A percentile compares a stretch with the other conserved stretches of the same genome.
Evolutionary conservation across 2,113 vertebrate genomes (phyloP).

Genomic region (Microcebus lehilahytsara): DNA sequence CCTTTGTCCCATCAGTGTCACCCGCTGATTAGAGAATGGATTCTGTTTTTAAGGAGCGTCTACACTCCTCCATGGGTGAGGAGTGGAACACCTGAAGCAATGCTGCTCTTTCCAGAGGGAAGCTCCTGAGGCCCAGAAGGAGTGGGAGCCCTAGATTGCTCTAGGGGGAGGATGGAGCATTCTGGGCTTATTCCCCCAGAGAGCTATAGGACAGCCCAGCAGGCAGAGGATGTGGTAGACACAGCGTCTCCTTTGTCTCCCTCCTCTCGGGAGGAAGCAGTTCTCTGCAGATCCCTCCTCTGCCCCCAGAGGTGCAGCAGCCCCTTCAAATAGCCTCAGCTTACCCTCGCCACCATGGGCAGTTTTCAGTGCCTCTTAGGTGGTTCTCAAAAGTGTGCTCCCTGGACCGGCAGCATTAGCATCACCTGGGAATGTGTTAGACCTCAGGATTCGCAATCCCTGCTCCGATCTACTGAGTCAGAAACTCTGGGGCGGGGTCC

Average conservation of each 20-base stretch:
- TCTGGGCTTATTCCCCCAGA: neutral
- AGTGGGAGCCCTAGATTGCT: neutral
- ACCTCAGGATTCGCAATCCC: neutral
- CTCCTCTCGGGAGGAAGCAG: neutral
- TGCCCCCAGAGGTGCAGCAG: neutral
- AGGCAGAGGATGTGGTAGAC: too few relatives aligned
- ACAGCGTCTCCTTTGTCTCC: neutral
- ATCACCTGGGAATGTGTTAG: neutral
- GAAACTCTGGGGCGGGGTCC: neutral
- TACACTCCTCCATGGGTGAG: rapidly evolving
- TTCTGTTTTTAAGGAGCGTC: neutral
- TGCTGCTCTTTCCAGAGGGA: neutral
- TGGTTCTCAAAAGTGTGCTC: neutral
- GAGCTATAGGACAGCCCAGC: rapidly evolving
- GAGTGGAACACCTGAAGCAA: neutral
- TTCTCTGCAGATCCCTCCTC: neutral
- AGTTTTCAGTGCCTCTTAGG: neutral
- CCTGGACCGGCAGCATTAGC: neutral
- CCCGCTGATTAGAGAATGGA: neutral
- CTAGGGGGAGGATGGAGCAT: neutral
- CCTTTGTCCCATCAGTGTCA: neutral
- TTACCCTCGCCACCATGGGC: neutral
- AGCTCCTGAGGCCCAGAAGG: neutral
- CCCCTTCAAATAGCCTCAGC: neutral
- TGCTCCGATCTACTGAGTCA: neutral